Base-by-base conservation (phyloP, 2,797 vertebrate species). In the Argyrosomus regius region DNA sequence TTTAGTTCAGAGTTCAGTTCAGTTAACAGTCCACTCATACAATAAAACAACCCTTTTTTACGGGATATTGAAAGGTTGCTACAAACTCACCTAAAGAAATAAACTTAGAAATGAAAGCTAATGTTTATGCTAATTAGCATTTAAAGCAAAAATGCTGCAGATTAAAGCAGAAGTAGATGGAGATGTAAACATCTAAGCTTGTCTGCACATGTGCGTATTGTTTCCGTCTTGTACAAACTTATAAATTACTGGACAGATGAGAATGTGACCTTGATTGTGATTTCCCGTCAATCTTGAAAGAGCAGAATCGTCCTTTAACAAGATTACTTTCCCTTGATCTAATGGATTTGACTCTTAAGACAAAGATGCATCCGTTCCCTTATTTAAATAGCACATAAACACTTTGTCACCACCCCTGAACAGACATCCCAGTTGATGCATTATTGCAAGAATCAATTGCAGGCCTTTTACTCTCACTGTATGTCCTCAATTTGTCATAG, bases 321-420 rank as follows among this genome's bases (percentile, higher is more conserved):
- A 88, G 83, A 90, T 84, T 70, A 70, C 77, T 73, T 75, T 77
- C 67, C 72, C 35, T 67, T 75, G 70, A 72, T 75, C 48, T 81
- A 83, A 87, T 90, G 80, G 79, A 89, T 89, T 80, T 70, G 56
- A 85, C 78, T 88, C 77, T 77, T 53, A 86, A 86, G 92, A 84
- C 74, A 67, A 85, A 78, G 63, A 71, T 79, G 81, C 77, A 69
- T 87, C 72, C 24, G 50, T 78, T 86, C 59, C 75, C 78, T 84
- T 92, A 69, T 90, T 88, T 84, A 71, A 74, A 70, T 73, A 61
- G 86, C 81, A 82, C 73, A 68, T 67, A 46, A 81, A 75, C 62
- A 65, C 63, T 79, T 69, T 86, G 54, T 81, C 64, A 48, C 58
- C 77, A 43, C 66, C 75, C 49, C 62, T 56, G 68, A 84, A 85